These are phyloP conservation scores for Acronicta alni DNA, from an alignment of 2,888 invertebrate genomes.

Conservation along the genomic window DNA sequence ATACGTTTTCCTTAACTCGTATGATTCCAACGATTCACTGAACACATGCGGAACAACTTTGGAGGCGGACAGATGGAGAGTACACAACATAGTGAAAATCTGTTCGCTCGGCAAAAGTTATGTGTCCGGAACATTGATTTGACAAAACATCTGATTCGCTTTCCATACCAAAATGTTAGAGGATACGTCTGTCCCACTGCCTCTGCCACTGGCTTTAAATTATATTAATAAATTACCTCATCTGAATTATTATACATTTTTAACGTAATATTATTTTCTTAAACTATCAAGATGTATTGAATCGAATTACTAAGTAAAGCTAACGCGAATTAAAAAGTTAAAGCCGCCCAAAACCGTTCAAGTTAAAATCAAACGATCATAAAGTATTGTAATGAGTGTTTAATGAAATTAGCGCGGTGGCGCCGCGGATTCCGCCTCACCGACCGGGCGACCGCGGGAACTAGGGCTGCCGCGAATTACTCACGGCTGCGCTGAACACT, in stretches of 20 bases:
- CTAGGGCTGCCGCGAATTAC: constrained; percentile 19
- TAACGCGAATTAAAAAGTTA: constrained; percentile 35
- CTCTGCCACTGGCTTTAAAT: too few relatives aligned
- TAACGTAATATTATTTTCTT: constrained; percentile 9
- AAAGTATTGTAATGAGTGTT: constrained; percentile 39
- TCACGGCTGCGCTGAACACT: constrained; percentile 4
- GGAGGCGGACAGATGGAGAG: neutral
- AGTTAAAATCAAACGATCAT: constrained; percentile 39
- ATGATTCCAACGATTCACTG: constrained; percentile 23
- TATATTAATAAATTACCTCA: too few relatives aligned
- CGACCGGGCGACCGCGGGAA: neutral
- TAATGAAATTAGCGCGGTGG: constrained; percentile 43
- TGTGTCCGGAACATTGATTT: constrained; percentile 16
- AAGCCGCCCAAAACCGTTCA: constrained; percentile 15
- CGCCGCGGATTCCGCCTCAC: constrained; percentile 40
- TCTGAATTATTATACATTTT: too few relatives aligned
- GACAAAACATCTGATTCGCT: neutral
- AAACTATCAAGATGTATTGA: constrained; percentile 21
- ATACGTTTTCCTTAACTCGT: neutral
- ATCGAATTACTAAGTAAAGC: constrained; percentile 26
- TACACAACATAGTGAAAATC: neutral
- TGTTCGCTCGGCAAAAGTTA: constrained; percentile 14
- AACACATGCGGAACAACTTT: constrained; percentile 2
- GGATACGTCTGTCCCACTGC: too few relatives aligned
- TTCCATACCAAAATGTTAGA: neutral